Percentiles rank a stretch among this genome's conserved stretches.
Conservation (phyloP, 2,797 vertebrate species). For the Coilia nasus region DNA sequence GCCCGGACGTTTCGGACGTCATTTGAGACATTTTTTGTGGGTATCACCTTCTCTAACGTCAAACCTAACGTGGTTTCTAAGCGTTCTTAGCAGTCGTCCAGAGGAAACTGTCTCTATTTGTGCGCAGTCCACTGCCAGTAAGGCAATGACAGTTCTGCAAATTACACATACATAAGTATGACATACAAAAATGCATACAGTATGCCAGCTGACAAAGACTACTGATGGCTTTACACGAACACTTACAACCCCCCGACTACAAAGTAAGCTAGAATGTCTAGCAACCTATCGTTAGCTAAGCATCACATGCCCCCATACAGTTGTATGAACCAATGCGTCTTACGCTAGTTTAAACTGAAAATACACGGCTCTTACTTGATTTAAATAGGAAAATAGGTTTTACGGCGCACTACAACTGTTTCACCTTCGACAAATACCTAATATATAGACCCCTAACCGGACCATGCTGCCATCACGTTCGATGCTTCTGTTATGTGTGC, state of each 20-base stretch:
- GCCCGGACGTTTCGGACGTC: background rate
- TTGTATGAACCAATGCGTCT: background rate
- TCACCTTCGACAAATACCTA: background rate
- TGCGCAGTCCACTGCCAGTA: background rate
- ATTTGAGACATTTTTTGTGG: background rate
- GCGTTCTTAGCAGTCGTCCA: background rate
- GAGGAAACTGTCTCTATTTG: background rate
- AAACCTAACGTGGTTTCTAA: background rate
- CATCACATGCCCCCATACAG: background rate
- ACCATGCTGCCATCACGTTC: background rate
- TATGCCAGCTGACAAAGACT: background rate
- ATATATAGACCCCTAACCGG: background rate
- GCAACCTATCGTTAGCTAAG: background rate
- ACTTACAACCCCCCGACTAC: background rate
- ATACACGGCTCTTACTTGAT: background rate
- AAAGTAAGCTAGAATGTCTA: background rate
- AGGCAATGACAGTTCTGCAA: background rate
- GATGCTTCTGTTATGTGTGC: background rate
- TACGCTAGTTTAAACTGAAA: background rate
- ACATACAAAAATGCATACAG: background rate
- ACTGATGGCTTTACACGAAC: background rate
- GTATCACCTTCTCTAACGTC: background rate
- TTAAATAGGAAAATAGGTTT: background rate
- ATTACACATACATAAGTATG: background rate
- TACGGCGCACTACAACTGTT: background rate